Conservation (phyloP, 2,113 vertebrate genomes). For the Morphnarchus princeps region DNA sequence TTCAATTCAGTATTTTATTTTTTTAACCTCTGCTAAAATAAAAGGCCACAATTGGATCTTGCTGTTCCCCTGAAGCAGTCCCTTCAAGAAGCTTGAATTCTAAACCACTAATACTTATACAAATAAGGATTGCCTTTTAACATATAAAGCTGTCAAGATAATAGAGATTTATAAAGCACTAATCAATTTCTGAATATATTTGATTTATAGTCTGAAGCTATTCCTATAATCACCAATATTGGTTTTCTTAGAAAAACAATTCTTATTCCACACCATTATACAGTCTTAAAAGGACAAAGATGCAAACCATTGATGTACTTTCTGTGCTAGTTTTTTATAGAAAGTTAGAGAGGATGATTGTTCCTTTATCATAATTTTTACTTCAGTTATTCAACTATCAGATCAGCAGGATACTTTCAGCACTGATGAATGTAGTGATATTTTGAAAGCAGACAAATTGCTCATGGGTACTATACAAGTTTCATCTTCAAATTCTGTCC, state of each 20-base stretch:
- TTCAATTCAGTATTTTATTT: not conserved
- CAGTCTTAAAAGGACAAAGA: not conserved
- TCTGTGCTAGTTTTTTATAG: not conserved
- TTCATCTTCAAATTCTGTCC: not conserved
- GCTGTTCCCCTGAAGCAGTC: not conserved
- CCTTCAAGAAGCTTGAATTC: not conserved
- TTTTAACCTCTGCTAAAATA: not conserved
- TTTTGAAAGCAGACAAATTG: not conserved
- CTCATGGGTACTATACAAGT: not conserved
- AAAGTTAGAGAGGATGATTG: not conserved
- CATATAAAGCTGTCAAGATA: not conserved
- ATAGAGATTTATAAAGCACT: not conserved
- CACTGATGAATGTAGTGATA: not conserved
- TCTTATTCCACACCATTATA: not conserved
- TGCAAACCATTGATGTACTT: not conserved
- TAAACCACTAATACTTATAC: not conserved
- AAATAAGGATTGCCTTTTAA: not conserved
- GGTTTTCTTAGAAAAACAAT: not conserved
- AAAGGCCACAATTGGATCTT: not conserved
- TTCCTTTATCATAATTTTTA: not conserved
- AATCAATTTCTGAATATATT: not conserved
- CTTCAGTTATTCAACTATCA: not conserved
- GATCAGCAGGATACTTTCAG: not conserved
- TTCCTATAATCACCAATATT: not conserved
- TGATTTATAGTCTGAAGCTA: not conserved